phyloP scores from a whole-genome alignment of 2,797 vertebrate genomes.

The Fistularia commersonii region DNA sequence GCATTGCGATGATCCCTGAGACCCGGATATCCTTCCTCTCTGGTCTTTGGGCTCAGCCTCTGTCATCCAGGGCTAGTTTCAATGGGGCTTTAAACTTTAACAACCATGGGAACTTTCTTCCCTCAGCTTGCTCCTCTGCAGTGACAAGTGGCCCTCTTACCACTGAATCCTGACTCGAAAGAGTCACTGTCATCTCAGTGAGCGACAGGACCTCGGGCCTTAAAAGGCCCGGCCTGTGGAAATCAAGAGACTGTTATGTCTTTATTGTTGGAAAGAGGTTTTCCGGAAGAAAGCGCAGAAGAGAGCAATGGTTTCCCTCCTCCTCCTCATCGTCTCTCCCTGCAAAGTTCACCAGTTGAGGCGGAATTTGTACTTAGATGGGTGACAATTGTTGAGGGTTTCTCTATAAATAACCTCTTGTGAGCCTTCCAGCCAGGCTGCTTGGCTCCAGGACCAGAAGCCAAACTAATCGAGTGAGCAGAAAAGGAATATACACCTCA shows the following conservation, averaged over 20 bases:
- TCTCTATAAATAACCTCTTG: conserved; percentile 59
- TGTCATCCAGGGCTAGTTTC: conserved; percentile 30
- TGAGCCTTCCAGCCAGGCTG: conserved; percentile 29
- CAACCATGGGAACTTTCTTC: conserved; percentile 54
- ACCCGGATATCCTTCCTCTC: conserved; percentile 21
- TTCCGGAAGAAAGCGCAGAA: conserved; percentile 33
- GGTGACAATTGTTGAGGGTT: conserved; percentile 32
- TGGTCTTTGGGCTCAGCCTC: conserved; percentile 15
- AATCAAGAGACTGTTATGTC: conserved; percentile 18
- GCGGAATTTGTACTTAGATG: conserved; percentile 41
- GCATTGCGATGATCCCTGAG: conserved; percentile 6
- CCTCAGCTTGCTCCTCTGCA: conserved; percentile 15
- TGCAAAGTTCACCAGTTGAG: conserved; percentile 38
- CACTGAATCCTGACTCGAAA: conserved; percentile 42
- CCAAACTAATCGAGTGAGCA: not conserved
- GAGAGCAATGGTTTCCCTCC: conserved; percentile 10
- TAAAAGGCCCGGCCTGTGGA: conserved; percentile 38
- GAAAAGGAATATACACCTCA: not conserved
- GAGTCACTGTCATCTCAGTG: conserved; percentile 4
- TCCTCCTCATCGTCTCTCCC: not conserved
- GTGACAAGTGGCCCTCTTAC: conserved; percentile 22
- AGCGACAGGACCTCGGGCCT: conserved; percentile 20
- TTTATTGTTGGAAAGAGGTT: conserved; percentile 30
- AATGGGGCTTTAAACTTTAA: conserved; percentile 47
- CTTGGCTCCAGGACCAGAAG: conserved; percentile 12